These are phyloP conservation scores for Hydrophis major DNA, from an alignment of 2,797 vertebrate genomes.

Conservation along the genomic window DNA sequence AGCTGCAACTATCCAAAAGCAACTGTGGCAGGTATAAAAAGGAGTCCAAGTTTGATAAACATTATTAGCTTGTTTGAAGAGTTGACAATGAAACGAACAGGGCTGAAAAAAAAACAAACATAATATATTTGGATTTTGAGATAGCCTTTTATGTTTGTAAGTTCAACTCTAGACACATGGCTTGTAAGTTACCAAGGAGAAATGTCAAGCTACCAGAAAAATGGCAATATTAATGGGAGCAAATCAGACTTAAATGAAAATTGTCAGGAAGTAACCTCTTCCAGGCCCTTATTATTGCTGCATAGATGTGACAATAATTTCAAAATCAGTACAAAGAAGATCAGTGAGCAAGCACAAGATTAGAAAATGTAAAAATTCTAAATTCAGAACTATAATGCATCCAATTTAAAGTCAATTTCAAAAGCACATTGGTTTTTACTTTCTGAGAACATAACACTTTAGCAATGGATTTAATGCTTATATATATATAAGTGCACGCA, in stretches of 20 bases:
- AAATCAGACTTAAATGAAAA: conserved; percentile 35
- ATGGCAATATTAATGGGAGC: conserved; percentile 21
- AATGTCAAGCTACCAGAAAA: conserved; percentile 22
- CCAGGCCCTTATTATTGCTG: background rate
- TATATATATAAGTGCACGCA: no score
- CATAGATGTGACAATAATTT: background rate
- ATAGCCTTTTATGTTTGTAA: conserved; percentile 62
- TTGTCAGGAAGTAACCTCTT: conserved; percentile 14
- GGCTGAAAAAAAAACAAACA: conserved; percentile 63
- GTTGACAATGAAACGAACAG: conserved; percentile 64
- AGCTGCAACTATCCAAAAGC: conserved; percentile 65
- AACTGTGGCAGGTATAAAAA: conserved; percentile 61
- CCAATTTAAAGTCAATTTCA: background rate
- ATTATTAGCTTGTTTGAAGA: conserved; percentile 68
- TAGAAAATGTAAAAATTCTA: background rate
- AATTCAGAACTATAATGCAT: background rate
- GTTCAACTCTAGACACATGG: conserved; percentile 48
- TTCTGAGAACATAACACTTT: background rate
- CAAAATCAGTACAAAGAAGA: conserved; percentile 3
- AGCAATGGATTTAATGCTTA: background rate
- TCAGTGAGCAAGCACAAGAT: background rate
- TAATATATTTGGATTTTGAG: conserved; percentile 66
- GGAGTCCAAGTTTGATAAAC: conserved; percentile 68
- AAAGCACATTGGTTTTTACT: background rate
- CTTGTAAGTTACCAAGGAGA: conserved; percentile 47